Evolutionary conservation across 2,797 vertebrate species (phyloP), one percentile per base, ranked within the genome.

Genomic region (Sebastes itinus): DNA sequence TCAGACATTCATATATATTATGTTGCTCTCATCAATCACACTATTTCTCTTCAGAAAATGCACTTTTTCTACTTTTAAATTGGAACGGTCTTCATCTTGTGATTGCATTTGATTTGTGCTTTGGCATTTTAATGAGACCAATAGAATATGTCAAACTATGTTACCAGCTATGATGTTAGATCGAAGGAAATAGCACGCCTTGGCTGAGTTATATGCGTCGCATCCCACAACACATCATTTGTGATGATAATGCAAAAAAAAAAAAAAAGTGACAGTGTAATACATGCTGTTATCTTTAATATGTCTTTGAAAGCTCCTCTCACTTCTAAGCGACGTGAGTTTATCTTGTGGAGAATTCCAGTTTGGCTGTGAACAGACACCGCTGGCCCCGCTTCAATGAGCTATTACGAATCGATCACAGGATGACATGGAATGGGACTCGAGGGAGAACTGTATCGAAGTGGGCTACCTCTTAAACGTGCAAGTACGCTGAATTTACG

Each of bases 331-430:
- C 22, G 42, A 65, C 35, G 25, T 56, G 42, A 60, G 70, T 89
- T 88, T 84, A 89, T 92, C 82, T 88, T 75, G 84, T 72, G 66
- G 66, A 86, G 87, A 83, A 83, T 92, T 92, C 78, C 84, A 89
- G 85, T 88, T 86, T 88, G 83, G 88, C 86, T 87, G 80, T 52
- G 82, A 90, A 83, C 78, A 65, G 72, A 88, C 16, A 46, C 72
- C 75, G 52, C 84, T 87, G 87, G 85, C 82, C 72, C 72, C 18
- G 77, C 82, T 85, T 91, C 90, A 91, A 76, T 83, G 84, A 89
- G 84, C 90, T 92, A 84, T 86, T 90, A 89, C 88, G 77, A 88
- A 90, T 94, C 88, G 80, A 93, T 90, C 85, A 84, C 7, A 81
- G 69, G 69, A 87, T 67, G 82, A 83, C 81, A 88, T 80, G 72